Base-by-base conservation (phyloP, 2,113 vertebrate species). In the Ondatra zibethicus region DNA sequence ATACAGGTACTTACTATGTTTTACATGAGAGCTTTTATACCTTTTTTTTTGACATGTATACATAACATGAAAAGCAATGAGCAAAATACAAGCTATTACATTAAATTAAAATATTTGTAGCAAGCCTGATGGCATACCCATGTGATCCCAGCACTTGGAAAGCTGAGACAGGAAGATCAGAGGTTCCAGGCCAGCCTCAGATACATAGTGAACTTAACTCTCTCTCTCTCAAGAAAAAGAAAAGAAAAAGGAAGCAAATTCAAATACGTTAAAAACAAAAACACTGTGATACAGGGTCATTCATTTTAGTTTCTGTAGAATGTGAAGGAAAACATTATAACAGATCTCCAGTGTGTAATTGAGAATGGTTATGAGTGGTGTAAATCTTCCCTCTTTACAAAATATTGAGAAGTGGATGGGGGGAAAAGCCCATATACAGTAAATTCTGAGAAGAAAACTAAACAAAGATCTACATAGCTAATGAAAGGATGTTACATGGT, bases 61-160 rank as follows among this genome's bases (percentile, higher is more conserved):
- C 17, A 58, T 72, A 80, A 42, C 7, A 92, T 78, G 36, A 25
- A 88, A 91, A 95, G 88, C 19, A 92, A 92, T 94, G 50, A 91
- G 85, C 1, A 50, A 92, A 97, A 52, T 70, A 36, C 4, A 61
- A 73, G 23, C 9, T 92, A 52, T 58, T 88, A 78, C 3, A 89
- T 92, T 92, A 93, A 90, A 88, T 88, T 89, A 94, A 89, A 90
- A 76, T 88, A 42, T 39, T 95, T 95, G 84, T 96, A 70, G 33
- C 9, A 65, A 61, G 13, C 13, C 47, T 91, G 12, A 29, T 52
- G 45, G 7, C 27, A 36, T 27, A 91, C 17, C 3, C 29, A 21
- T 63, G 39, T 77, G 42, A 76, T 75, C 14, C 6, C 36, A 45
- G 52, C 11, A 45, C 58, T 65, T 66, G 19, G 13, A 42, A 66